Conservation (phyloP, 2,113 vertebrate species). For the Falcunculus frontatus region DNA sequence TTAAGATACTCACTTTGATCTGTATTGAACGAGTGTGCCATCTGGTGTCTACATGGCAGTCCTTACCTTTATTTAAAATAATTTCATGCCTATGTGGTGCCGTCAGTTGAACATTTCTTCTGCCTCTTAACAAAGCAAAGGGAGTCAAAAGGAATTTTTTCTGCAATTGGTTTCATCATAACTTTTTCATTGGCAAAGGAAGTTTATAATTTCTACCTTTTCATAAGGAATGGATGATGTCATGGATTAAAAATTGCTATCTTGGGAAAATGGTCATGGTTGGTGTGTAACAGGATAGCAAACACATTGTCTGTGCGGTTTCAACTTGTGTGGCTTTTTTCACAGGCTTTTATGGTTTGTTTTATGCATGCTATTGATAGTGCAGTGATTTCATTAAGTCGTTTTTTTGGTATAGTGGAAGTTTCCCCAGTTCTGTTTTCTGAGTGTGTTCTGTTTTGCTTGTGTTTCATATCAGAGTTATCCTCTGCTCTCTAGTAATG, state of each 20-base stretch:
- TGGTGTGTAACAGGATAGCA: not conserved
- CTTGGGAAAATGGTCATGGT: not conserved
- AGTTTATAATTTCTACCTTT: not conserved
- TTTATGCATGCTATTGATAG: not conserved
- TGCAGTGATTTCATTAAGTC: not conserved
- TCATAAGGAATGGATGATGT: not conserved
- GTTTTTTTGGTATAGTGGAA: not conserved
- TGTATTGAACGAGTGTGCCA: constrained; percentile 21
- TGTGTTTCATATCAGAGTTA: not conserved
- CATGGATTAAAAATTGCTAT: not conserved
- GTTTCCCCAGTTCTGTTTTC: not conserved
- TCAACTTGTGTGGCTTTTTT: not conserved
- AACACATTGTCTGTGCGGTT: not conserved
- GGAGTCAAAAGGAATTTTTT: not conserved
- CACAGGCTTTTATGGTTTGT: not conserved
- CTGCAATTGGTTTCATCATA: not conserved
- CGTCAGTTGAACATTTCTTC: not conserved
- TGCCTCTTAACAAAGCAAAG: not conserved
- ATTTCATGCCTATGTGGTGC: not conserved
- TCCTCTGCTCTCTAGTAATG: not conserved
- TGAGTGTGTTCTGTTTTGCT: not conserved
- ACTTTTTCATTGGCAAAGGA: not conserved
- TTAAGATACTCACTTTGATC: not conserved
- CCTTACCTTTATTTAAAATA: not conserved
- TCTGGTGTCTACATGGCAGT: constrained; percentile 4